Base-by-base conservation (phyloP, 2,113 vertebrate genomes). In the Nothocercus julius region DNA sequence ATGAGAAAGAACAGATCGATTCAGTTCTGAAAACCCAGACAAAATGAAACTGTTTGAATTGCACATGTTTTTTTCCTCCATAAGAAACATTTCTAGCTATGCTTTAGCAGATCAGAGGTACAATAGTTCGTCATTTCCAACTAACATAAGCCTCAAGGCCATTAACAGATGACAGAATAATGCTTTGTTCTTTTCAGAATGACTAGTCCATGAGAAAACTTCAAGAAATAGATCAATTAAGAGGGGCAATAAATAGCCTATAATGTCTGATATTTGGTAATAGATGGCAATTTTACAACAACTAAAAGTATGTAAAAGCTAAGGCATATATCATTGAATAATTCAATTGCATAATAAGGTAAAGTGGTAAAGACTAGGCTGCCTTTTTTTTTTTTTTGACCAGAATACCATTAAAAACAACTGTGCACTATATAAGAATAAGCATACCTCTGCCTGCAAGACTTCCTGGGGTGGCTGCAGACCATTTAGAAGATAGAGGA, bases 401-500 rank as follows among this genome's bases (percentile, higher is more conserved):
- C 85, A 22, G 47, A 62, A 79, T 12, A 82, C 67, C 17, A 58
- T 5, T 3, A 75, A 42, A 6, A 85, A 62, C 14, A 80, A 19
- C 8, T 32, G 13, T 16, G 25, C 14, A 34, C 5, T 47, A 40
- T 13, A 49, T 1, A 59, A 53, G 32, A 25, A 59, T 4, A 62
- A 58, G 40, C 78, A 85, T 53, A 99, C 99, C 99, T 99, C 99
- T 98, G 83, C 98, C 98, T 78, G 99, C 98, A 92, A 98, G 94
- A 89, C 96, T 80, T 78, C 97, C 96, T 34, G 98, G 83, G 76
- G 91, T 98, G 91, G 98, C 97, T 80, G 98, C 98, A 80, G 99
- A 99, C 99, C 99, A 99, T 95, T 99, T 99, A 45, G 99, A 98
- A 94, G 99, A 97, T 22, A 99, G 97, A 62, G 99, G 99, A 14